Evolutionary conservation across 2,113 vertebrate genomes (phyloP).

Genomic region (Hippolais icterina): DNA sequence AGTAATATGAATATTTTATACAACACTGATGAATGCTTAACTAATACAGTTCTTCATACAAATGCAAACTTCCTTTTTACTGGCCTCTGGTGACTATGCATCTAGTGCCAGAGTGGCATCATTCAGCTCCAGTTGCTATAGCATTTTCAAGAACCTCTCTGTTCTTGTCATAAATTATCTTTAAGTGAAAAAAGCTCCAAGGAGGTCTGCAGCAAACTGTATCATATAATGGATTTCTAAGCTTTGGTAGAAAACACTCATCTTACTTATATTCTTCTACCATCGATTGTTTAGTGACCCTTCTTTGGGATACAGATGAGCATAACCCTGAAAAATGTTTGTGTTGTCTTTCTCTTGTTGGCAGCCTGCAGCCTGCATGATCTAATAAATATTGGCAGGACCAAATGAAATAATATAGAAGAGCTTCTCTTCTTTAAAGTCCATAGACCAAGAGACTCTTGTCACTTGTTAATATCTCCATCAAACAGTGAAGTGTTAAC

Average conservation of each 20-base stretch:
- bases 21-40: constrained; percentile 74
- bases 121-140: constrained; percentile 95
- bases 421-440: constrained; percentile 86
- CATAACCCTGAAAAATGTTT: constrained; percentile 83
- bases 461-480: constrained; percentile 88
- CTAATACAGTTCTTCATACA: constrained; percentile 77
- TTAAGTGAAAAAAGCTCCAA: constrained; percentile 95
- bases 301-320: constrained; percentile 81
- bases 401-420: constrained; percentile 87
- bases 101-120: constrained; percentile 76
- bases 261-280: constrained; percentile 85
- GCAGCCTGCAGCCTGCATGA: constrained; percentile 81
- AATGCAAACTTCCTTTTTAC: constrained; percentile 81
- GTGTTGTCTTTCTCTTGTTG: constrained; percentile 82
- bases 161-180: constrained; percentile 99
- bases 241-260: constrained; percentile 85
- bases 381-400: constrained; percentile 90
- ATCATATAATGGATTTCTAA: constrained; percentile 86
- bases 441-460: constrained; percentile 88
- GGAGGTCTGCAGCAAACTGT: constrained; percentile 84
- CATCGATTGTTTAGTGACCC: constrained; percentile 81
- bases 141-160: constrained; percentile 97
- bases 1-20: constrained; percentile 77
- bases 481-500: constrained; percentile 91
- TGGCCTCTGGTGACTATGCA: constrained; percentile 75